Evolutionary conservation across 2,113 vertebrate species (phyloP).

Genomic region (Forbesichthys agassizii): DNA sequence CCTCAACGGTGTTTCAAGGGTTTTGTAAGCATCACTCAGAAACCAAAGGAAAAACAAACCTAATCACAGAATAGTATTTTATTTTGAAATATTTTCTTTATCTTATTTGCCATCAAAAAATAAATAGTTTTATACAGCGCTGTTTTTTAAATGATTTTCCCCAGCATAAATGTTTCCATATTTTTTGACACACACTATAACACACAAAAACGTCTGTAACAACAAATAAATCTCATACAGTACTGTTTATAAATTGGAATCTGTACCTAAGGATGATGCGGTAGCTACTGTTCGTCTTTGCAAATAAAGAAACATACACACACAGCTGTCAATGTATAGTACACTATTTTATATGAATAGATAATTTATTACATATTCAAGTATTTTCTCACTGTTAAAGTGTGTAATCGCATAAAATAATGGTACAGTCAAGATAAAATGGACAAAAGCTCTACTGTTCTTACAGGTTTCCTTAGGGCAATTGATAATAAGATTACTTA

Average conservation of each 20-base stretch:
- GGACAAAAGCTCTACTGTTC: conserved; percentile 30
- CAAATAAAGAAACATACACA: conserved; percentile 52
- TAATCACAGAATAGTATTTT: too few species aligned
- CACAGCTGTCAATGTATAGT: conserved; percentile 40
- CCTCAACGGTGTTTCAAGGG: too few species aligned
- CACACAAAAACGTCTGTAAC: conserved; percentile 68
- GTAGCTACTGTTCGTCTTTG: conserved; percentile 37
- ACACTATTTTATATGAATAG: conserved; percentile 30
- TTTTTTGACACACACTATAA: too few species aligned
- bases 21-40: too few species aligned
- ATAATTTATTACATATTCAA: conserved; percentile 72
- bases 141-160: too few species aligned
- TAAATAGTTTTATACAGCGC: too few species aligned
- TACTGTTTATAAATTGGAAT: conserved; percentile 18
- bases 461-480: conserved; percentile 64
- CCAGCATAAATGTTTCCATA: too few species aligned
- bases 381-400: conserved; percentile 36
- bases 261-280: conserved; percentile 22
- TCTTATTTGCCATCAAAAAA: too few species aligned
- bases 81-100: too few species aligned
- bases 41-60: too few species aligned
- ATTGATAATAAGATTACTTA: conserved; percentile 48
- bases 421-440: neutral
- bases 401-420: neutral
- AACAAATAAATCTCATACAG: conserved; percentile 68